Percentiles rank a stretch among this genome's conserved stretches.
phyloP scores from a whole-genome alignment of 2,888 invertebrate species.

The Drosophila maculinotata region DNA sequence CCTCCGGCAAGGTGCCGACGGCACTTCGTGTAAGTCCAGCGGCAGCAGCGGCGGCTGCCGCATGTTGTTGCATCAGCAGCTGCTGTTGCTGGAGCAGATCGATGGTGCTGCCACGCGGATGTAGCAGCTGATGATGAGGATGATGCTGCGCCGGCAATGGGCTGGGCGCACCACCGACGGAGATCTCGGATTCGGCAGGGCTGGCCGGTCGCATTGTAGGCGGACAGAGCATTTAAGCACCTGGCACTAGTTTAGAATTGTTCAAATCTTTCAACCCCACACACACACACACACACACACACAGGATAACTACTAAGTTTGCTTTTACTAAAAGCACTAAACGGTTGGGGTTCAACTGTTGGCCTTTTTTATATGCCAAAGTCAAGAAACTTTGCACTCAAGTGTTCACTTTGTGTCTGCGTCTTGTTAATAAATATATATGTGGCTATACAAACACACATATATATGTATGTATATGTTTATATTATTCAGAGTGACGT shows the following conservation, averaged over 20 bases:
- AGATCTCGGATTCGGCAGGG: conserved; percentile 85
- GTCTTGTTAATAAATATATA: conserved; percentile 40
- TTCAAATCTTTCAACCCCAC: conserved; percentile 5
- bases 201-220: conserved; percentile 85
- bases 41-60: conserved; percentile 73
- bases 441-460: neutral
- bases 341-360: conserved; percentile 26
- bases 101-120: conserved; percentile 72
- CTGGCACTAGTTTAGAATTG: conserved; percentile 4
- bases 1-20: conserved; percentile 81
- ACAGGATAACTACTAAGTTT: conserved; percentile 15
- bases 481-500: conserved; percentile 18
- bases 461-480: neutral
- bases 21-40: conserved; percentile 70
- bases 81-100: conserved; percentile 83
- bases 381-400: conserved; percentile 16
- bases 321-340: conserved; percentile 43
- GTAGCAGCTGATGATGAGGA: conserved; percentile 63
- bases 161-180: conserved; percentile 84
- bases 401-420: conserved; percentile 37
- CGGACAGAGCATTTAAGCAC: conserved; percentile 84
- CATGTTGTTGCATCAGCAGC: conserved; percentile 81
- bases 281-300: conserved; percentile 21
- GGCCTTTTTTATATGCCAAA: conserved; percentile 16
- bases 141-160: conserved; percentile 78